phyloP scores from a whole-genome alignment of 2,888 invertebrate species.

The Pandemis heparana region DNA sequence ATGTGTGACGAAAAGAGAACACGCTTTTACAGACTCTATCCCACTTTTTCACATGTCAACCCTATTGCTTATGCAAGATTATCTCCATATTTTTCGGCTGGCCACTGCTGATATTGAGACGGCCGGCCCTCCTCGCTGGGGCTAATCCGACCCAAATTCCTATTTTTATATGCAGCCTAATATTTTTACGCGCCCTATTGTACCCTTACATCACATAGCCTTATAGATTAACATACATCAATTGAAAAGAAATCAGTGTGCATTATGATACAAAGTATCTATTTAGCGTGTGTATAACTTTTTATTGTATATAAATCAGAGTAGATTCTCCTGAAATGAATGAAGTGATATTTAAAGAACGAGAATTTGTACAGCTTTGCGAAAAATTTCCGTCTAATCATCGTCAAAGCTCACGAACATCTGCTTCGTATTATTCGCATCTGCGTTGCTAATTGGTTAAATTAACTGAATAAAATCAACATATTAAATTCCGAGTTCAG shows the following conservation, averaged over 20 bases:
- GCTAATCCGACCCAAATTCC: slow-evolving; percentile 14
- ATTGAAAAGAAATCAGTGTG: background rate
- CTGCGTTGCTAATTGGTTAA: slow-evolving; percentile 13
- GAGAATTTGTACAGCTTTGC: too few relatives aligned
- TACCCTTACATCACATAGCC: background rate
- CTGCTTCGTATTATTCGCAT: slow-evolving; percentile 2
- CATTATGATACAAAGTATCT: background rate
- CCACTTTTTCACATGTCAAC: slow-evolving; percentile 17
- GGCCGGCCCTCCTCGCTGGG: slow-evolving; percentile 1
- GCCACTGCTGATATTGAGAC: slow-evolving; percentile 21
- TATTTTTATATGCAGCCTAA: slow-evolving; percentile 5
- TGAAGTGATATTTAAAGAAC: too few relatives aligned
- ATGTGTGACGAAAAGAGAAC: background rate
- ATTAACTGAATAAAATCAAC: slow-evolving; percentile 16
- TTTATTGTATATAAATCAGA: too few relatives aligned
- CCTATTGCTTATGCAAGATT: slow-evolving; percentile 32
- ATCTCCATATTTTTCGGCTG: slow-evolving; percentile 21
- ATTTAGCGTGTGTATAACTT: too few relatives aligned
- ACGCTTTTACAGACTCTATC: slow-evolving; percentile 7
- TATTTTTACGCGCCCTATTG: background rate
- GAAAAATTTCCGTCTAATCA: background rate
- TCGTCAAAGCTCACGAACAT: background rate
- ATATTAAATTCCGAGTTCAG: slow-evolving; percentile 19
- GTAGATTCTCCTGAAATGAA: too few relatives aligned
- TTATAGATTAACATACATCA: slow-evolving; percentile 3